Evolutionary conservation across 1,140 invertebrate species (phyloP).

Genomic region (Phortica variegata): DNA sequence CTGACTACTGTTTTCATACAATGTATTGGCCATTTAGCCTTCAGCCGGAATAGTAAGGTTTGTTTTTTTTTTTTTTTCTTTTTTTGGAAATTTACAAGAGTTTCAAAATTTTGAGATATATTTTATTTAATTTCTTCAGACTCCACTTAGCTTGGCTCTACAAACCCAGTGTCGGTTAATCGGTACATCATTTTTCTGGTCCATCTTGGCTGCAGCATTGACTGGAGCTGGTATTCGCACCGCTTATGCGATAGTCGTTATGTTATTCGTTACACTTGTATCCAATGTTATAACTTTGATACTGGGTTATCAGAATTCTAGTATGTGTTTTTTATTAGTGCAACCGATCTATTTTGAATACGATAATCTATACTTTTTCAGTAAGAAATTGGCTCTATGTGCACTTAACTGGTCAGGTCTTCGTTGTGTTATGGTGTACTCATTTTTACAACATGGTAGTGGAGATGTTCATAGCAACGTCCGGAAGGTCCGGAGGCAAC

Average conservation of each 20-base stretch:
- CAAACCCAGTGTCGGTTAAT: constrained; percentile 41
- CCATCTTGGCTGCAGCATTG: constrained; percentile 53
- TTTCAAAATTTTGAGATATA: no score
- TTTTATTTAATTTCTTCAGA: constrained; percentile 5
- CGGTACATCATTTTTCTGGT: constrained; percentile 58
- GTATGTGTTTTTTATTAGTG: constrained; percentile 15
- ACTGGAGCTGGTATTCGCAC: constrained; percentile 58
- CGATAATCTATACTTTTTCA: constrained; percentile 14
- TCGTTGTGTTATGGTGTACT: constrained; percentile 24
- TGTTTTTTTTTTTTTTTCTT: no score
- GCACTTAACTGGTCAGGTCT: constrained; percentile 45
- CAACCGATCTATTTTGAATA: background rate
- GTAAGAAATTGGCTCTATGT: constrained; percentile 51
- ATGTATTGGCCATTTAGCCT: constrained; percentile 10
- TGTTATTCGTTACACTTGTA: constrained; percentile 57
- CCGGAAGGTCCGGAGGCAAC: constrained; percentile 62
- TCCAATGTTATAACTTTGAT: constrained; percentile 40
- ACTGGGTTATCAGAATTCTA: constrained; percentile 35
- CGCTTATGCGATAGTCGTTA: constrained; percentile 59
- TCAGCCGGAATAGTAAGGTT: constrained; percentile 1
- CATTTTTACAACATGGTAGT: constrained; percentile 27
- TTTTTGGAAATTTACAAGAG: no score
- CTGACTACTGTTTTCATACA: constrained; percentile 17
- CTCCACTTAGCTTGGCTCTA: constrained; percentile 18
- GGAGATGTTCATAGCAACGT: constrained; percentile 64